These are phyloP conservation scores for Odontomyia ornata DNA, from an alignment of 2,888 invertebrate species.

Conservation along the genomic window DNA sequence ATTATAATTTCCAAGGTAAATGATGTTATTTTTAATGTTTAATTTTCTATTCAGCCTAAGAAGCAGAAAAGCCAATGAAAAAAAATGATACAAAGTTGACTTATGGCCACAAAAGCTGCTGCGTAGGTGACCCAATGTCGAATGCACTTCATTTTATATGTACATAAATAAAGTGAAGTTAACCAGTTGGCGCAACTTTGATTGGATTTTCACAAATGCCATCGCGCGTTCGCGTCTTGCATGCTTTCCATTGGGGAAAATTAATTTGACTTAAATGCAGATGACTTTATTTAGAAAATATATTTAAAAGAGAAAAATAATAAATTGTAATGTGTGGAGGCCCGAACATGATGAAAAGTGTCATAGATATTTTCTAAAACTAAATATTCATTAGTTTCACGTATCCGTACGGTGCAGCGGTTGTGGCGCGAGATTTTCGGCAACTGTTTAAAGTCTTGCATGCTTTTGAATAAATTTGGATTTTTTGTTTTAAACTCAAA, in stretches of 20 bases:
- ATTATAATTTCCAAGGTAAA: constrained; percentile 16
- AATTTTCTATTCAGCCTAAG: not conserved
- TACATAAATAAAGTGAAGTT: too few species aligned
- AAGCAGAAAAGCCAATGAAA: not conserved
- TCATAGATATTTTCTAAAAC: too few species aligned
- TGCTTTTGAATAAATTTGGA: too few species aligned
- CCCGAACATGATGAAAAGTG: too few species aligned
- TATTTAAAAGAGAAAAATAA: too few species aligned
- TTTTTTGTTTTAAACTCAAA: too few species aligned
- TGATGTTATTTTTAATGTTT: not conserved
- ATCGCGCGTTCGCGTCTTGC: too few species aligned
- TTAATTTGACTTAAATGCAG: not conserved
- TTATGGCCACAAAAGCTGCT: not conserved
- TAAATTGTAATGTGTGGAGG: too few species aligned
- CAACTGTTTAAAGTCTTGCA: too few species aligned
- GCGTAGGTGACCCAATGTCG: constrained; percentile 25
- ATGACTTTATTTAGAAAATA: constrained; percentile 1
- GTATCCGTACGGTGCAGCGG: too few species aligned
- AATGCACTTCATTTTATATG: not conserved
- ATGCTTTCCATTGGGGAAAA: not conserved
- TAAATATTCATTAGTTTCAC: too few species aligned
- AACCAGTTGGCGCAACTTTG: not conserved
- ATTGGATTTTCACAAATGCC: not conserved
- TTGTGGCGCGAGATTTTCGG: too few species aligned
- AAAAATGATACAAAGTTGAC: not conserved